These are phyloP conservation scores for Agrochola lota DNA, from an alignment of 2,888 invertebrate species.

Conservation along the genomic window DNA sequence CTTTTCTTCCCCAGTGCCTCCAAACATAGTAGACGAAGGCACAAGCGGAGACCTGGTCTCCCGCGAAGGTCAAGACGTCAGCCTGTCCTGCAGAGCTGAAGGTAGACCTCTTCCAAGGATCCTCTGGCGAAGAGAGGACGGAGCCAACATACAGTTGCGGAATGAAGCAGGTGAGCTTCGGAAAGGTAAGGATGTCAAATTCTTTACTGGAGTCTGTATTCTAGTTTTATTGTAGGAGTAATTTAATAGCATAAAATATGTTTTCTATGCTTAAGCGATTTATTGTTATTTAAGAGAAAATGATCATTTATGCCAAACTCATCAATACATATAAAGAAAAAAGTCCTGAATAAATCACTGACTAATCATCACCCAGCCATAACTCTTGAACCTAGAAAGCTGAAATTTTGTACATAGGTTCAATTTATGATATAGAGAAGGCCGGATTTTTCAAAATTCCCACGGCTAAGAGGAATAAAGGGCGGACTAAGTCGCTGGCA, in stretches of 20 bases:
- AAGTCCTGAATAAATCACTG: neutral
- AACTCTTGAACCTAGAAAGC: neutral
- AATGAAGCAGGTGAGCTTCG: slow-evolving; percentile 84
- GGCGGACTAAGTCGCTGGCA: neutral
- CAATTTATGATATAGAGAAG: neutral
- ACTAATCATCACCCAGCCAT: neutral
- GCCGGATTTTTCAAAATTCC: neutral
- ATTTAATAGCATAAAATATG: neutral
- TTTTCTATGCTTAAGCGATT: neutral
- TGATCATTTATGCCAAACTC: neutral
- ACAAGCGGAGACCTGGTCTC: slow-evolving; percentile 94
- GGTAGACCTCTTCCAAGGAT: slow-evolving; percentile 93
- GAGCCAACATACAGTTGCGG: slow-evolving; percentile 89
- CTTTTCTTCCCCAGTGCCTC: slow-evolving; percentile 92
- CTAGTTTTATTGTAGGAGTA: neutral
- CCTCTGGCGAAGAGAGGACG: slow-evolving; percentile 91
- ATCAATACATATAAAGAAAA: neutral
- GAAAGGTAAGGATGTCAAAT: slow-evolving; percentile 78
- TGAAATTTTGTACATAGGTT: neutral
- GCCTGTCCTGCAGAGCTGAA: slow-evolving; percentile 93
- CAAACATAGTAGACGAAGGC: slow-evolving; percentile 94
- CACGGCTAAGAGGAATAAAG: neutral
- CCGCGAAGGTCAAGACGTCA: slow-evolving; percentile 94
- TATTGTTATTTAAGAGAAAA: neutral
- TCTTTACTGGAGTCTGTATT: neutral